Evolutionary conservation across 2,888 invertebrate species (phyloP).

Genomic region (Gymnosoma rotundatum): DNA sequence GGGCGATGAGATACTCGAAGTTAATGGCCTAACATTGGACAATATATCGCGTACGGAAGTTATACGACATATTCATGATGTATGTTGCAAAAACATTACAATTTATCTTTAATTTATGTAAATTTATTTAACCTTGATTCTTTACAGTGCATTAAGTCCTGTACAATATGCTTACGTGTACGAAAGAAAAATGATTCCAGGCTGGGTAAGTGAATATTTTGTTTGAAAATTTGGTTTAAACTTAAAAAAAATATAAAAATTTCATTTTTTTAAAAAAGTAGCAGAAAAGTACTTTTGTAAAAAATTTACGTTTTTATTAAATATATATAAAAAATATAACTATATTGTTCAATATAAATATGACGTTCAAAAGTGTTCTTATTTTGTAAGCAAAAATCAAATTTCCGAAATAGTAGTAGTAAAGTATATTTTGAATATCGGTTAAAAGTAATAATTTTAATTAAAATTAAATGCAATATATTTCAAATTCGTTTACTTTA

Average conservation of each 20-base stretch:
- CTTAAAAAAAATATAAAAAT: background rate
- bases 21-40: conserved; percentile 96
- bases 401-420: no score
- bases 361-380: no score
- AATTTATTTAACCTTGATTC: conserved; percentile 51
- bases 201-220: conserved; percentile 88
- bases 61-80: conserved; percentile 97
- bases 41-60: conserved; percentile 96
- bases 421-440: no score
- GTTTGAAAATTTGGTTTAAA: background rate
- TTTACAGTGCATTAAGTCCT: conserved; percentile 96
- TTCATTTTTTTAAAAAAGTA: background rate
- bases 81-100: conserved; percentile 81
- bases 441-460: no score
- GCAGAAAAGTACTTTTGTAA: background rate
- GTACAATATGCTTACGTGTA: conserved; percentile 96
- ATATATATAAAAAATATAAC: no score
- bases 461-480: no score
- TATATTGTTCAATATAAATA: no score
- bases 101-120: background rate
- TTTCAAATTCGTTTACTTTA: no score
- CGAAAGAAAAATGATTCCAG: conserved; percentile 93
- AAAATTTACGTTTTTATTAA: no score
- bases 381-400: no score
- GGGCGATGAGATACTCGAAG: conserved; percentile 98